Evolutionary conservation across 2,888 invertebrate species (phyloP), one percentile per base, ranked within the genome.

Genomic region (Limnephilus rhombicus): DNA sequence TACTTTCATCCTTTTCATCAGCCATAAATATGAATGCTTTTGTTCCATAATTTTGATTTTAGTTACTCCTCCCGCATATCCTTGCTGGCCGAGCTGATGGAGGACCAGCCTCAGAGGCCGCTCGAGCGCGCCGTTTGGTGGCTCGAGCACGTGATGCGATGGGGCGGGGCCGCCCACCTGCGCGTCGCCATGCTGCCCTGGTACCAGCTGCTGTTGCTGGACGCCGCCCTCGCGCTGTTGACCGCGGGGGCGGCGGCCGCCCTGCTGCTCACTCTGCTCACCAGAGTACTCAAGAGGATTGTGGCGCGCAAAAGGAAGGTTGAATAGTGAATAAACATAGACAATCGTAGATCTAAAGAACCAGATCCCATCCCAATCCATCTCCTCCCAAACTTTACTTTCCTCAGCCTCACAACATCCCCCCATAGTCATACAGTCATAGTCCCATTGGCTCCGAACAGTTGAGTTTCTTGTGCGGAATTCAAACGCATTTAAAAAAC

Each of bases 131-230:
- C 87, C 1, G 37, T 80, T 5, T 92, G 92, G 91, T 91, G 91
- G 91, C 49, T 92, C 3, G 92, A 92, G 45, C 91, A 91, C 85
- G 91, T 91, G 18, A 37, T 92, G 45, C 45, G 91, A 34, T 85
- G 91, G 41, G 82, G 83, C n/a, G 92, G 92, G 12, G 83, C 92
- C 11, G 15, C 80, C 29, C 91, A 92, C 80, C 37, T 92, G 18
- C 37, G 80, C 41, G 88, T 49, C 15, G 89, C 87, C 18, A 15
- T 34, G 18, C 87, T 89, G 31, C 88, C 92, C 24, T 91, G 89
- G 92, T 91, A 91, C 82, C 80, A 88, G 86, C 45, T 85, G 15
- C 68, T 90, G 68, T 80, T 92, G 90, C 68, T 92, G 37, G 92
- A 92, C 34, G 80, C 85, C n/a, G 83, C 87, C 18, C 85, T 81